Percentiles rank a stretch among this genome's conserved stretches.
phyloP scores from a whole-genome alignment of 2,888 invertebrate genomes.

The Cryptocephalus moraei region DNA sequence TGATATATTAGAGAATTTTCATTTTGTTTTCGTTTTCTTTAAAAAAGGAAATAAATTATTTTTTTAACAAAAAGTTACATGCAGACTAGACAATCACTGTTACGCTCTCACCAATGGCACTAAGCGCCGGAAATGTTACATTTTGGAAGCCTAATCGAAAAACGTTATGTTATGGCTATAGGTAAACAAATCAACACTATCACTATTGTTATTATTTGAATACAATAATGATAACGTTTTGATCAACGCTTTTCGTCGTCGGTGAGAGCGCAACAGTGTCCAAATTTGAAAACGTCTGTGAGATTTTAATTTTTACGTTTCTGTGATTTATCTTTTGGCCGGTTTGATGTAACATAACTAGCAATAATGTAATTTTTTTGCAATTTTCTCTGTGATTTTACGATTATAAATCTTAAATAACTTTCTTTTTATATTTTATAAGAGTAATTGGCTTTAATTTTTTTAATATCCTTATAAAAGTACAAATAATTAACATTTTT shows the following conservation, averaged over 20 bases:
- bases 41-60: slow-evolving; percentile 18
- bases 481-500: slow-evolving; percentile 21
- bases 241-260: no score
- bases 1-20: slow-evolving; percentile 15
- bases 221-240: no score
- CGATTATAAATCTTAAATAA: slow-evolving; percentile 16
- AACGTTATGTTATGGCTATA: no score
- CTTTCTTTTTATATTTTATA: slow-evolving; percentile 16
- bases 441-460: slow-evolving; percentile 15
- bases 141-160: no score
- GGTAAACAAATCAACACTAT: no score
- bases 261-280: no score
- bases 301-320: slow-evolving; percentile 17
- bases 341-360: slow-evolving; percentile 28
- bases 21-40: slow-evolving; percentile 8
- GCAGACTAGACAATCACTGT: no score
- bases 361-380: slow-evolving; percentile 26
- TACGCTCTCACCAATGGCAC: no score
- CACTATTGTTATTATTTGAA: no score
- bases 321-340: slow-evolving; percentile 24
- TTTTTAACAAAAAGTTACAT: slow-evolving; percentile 9
- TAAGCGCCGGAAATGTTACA: no score
- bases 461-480: slow-evolving; percentile 15
- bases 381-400: slow-evolving; percentile 27
- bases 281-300: not conserved